Evolutionary conservation across 2,888 invertebrate species (phyloP).

Genomic region (Sacculina carcini): DNA sequence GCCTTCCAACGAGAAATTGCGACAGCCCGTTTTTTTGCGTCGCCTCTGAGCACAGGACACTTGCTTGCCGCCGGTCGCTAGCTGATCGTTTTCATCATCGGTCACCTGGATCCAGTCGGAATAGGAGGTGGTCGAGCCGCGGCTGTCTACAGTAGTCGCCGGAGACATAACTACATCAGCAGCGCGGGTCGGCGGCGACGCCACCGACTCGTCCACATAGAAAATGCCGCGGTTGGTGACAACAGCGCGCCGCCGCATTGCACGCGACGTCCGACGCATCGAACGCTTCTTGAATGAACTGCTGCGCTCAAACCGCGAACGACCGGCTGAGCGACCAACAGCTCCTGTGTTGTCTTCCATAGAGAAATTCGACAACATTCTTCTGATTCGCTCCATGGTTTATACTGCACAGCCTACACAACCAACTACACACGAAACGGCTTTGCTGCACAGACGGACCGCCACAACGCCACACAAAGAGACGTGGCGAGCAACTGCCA

Average conservation of each 20-base stretch:
- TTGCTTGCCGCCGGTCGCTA: not conserved
- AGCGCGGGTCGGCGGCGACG: no score
- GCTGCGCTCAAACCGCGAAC: constrained; percentile 7
- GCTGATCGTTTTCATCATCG: not conserved
- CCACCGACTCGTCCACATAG: not conserved
- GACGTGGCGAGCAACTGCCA: no score
- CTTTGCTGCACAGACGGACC: no score
- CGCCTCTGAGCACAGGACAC: no score
- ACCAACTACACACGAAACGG: no score
- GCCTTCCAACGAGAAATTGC: not conserved
- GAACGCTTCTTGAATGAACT: constrained; percentile 13
- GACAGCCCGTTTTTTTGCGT: not conserved
- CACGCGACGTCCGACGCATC: constrained; percentile 10
- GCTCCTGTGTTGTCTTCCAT: no score
- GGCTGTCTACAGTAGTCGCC: not conserved
- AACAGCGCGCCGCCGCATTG: not conserved
- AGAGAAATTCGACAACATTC: no score
- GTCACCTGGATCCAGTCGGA: constrained; percentile 1
- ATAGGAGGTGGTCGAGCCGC: not conserved
- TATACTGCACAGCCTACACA: no score
- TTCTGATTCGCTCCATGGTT: no score
- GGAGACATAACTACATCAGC: not conserved
- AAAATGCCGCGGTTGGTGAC: not conserved
- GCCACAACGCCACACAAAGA: no score
- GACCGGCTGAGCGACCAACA: no score